A percentile compares a stretch with the other conserved stretches of the same genome.
These are phyloP conservation scores for Polydrusus pterygomalis DNA, from an alignment of 2,888 invertebrate species.

Conservation along the genomic window DNA sequence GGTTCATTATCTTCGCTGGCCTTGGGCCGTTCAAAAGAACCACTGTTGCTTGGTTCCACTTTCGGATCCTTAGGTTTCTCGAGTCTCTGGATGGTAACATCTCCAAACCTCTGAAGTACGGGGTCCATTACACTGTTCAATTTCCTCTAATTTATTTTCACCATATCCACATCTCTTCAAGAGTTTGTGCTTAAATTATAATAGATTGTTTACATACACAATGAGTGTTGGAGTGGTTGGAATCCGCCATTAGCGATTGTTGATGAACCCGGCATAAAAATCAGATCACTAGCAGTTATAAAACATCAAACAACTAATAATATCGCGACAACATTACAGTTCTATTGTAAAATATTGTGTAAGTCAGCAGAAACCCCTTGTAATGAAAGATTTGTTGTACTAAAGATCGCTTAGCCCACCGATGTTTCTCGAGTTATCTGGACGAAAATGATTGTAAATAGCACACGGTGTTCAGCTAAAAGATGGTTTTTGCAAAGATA, in stretches of 20 bases:
- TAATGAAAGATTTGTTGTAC: slow-evolving; percentile 8
- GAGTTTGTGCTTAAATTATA: slow-evolving; percentile 13
- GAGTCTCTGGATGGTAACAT: slow-evolving; percentile 76
- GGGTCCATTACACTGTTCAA: slow-evolving; percentile 71
- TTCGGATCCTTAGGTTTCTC: slow-evolving; percentile 67
- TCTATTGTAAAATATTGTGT: slow-evolving; percentile 1
- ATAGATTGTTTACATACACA: slow-evolving; percentile 49
- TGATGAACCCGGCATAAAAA: slow-evolving; percentile 27
- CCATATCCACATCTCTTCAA: slow-evolving; percentile 24
- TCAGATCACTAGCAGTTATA: not conserved
- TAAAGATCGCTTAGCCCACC: slow-evolving; percentile 25
- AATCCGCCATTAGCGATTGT: slow-evolving; percentile 44
- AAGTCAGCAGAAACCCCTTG: not conserved
- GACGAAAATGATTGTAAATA: slow-evolving; percentile 12
- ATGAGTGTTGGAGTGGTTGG: slow-evolving; percentile 21
- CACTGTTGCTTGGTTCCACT: slow-evolving; percentile 58
- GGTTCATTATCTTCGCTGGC: slow-evolving; percentile 57
- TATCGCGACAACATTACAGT: not conserved
- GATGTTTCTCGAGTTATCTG: slow-evolving; percentile 26
- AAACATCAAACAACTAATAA: not conserved
- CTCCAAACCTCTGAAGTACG: slow-evolving; percentile 76
- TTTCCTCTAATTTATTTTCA: slow-evolving; percentile 12
- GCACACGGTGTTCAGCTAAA: not conserved
- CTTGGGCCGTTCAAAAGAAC: slow-evolving; percentile 59
- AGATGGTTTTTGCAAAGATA: not conserved